Conservation (phyloP, 1,140 invertebrate genomes). For the Drosophila bocqueti region DNA sequence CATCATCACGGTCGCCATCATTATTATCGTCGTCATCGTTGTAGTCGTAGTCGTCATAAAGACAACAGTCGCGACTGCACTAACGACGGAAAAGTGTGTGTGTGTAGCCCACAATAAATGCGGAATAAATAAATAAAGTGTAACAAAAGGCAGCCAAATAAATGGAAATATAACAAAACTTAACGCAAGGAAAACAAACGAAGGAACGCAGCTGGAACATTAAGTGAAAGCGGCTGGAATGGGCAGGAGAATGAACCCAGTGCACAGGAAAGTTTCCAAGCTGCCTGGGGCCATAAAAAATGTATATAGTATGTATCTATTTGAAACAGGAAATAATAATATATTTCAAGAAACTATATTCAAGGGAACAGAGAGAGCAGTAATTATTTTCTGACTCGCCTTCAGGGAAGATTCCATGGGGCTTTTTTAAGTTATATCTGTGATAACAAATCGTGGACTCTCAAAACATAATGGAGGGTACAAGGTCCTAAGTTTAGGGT, state of each 20-base stretch:
- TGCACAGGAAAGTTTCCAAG: slow-evolving; percentile 1
- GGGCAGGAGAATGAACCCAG: slow-evolving; percentile 16
- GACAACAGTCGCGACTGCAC: slow-evolving; percentile 76
- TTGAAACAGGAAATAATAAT: slow-evolving; percentile 4
- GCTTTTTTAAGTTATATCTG: neutral
- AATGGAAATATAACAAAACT: slow-evolving; percentile 80
- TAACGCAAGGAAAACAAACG: slow-evolving; percentile 58
- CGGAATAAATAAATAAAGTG: slow-evolving; percentile 82
- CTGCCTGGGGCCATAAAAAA: neutral
- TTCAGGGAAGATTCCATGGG: neutral
- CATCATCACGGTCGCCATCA: slow-evolving; percentile 32
- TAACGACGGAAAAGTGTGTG: slow-evolving; percentile 62
- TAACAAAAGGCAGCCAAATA: slow-evolving; percentile 80
- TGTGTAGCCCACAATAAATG: slow-evolving; percentile 74
- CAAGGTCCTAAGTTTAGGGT: slow-evolving; percentile 1
- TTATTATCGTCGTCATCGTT: slow-evolving; percentile 26
- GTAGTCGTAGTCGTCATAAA: slow-evolving; percentile 54
- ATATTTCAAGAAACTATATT: neutral
- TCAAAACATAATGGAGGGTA: neutral
- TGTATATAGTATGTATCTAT: neutral
- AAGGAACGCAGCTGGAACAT: slow-evolving; percentile 50
- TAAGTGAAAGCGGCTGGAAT: slow-evolving; percentile 40
- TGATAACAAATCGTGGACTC: neutral
- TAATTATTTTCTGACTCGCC: neutral
- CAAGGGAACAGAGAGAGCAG: neutral